A percentile compares a stretch with the other conserved stretches of the same genome.
phyloP scores from a whole-genome alignment of 2,113 vertebrate species.

The Brienomyrus longianalis region DNA sequence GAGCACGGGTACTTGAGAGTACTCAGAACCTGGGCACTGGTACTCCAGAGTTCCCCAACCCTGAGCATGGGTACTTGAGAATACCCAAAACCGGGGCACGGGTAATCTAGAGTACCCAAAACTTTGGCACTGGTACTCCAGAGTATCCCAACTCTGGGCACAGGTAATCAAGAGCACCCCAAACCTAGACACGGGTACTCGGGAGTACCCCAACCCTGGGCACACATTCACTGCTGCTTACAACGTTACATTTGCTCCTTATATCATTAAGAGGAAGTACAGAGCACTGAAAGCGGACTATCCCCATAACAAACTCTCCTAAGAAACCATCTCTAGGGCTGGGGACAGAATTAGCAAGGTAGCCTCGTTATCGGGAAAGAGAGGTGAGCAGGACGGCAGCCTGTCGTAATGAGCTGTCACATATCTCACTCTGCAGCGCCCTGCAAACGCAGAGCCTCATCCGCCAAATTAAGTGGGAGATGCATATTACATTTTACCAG shows the following conservation, averaged over 20 bases:
- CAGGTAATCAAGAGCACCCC: not conserved
- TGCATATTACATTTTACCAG: not conserved
- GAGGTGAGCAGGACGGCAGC: conserved; percentile 39
- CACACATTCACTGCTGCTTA: not conserved
- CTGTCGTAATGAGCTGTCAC: conserved; percentile 50
- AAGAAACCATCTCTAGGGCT: conserved; percentile 19
- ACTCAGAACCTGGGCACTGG: no score
- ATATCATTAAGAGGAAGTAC: not conserved
- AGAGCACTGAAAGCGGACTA: not conserved
- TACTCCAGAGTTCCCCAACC: no score
- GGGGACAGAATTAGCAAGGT: conserved; percentile 37
- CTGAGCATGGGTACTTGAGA: no score
- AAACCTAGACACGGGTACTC: not conserved
- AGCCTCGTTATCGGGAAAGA: conserved; percentile 44
- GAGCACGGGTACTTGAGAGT: no score
- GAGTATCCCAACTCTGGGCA: not conserved
- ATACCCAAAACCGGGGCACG: not conserved
- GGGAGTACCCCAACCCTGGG: not conserved
- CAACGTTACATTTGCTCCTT: not conserved
- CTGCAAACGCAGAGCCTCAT: conserved; percentile 31
- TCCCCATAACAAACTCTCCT: conserved; percentile 27
- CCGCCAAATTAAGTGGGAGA: conserved; percentile 11
- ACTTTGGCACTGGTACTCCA: not conserved
- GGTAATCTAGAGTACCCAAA: not conserved
- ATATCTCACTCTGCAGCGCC: conserved; percentile 38